Evolutionary conservation across 2,113 vertebrate genomes (phyloP).

Genomic region (Greenwoodochromis staneri): DNA sequence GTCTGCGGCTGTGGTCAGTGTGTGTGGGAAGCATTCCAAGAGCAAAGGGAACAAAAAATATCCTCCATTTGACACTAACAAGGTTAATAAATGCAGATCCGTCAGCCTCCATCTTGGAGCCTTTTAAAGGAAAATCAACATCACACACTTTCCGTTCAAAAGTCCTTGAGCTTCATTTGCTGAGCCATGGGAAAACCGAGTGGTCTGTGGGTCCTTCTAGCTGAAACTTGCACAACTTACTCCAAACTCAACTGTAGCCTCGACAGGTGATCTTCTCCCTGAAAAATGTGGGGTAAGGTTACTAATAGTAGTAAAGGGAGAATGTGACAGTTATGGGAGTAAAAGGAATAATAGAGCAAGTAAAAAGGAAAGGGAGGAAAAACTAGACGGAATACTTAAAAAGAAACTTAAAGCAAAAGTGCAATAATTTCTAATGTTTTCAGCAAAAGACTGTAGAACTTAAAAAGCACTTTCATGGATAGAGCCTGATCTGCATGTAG

Average conservation of each 20-base stretch:
- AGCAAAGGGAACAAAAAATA: constrained; percentile 30
- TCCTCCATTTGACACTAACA: constrained; percentile 40
- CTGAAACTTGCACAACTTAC: not conserved
- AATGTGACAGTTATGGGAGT: not conserved
- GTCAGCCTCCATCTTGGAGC: not conserved
- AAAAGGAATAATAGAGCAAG: not conserved
- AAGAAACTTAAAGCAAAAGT: not conserved
- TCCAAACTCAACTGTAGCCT: not conserved
- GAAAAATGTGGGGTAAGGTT: not conserved
- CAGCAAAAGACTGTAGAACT: not conserved
- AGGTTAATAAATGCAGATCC: constrained; percentile 37
- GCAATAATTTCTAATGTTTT: not conserved
- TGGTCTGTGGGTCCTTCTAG: not conserved
- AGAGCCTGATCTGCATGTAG: not conserved
- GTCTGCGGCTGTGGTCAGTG: constrained; percentile 46
- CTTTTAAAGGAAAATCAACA: constrained; percentile 6
- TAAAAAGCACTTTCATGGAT: not conserved
- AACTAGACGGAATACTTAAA: not conserved
- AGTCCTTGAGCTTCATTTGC: not conserved
- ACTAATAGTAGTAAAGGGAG: not conserved
- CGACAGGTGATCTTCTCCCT: constrained; percentile 17
- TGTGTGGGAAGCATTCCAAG: constrained; percentile 29
- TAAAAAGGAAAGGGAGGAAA: not conserved
- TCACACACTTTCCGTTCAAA: constrained; percentile 1
- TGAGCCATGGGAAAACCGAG: not conserved